A percentile compares a stretch with the other conserved stretches of the same genome.
Conservation (phyloP, 2,888 invertebrate species). For the Eupithecia vulgata region DNA sequence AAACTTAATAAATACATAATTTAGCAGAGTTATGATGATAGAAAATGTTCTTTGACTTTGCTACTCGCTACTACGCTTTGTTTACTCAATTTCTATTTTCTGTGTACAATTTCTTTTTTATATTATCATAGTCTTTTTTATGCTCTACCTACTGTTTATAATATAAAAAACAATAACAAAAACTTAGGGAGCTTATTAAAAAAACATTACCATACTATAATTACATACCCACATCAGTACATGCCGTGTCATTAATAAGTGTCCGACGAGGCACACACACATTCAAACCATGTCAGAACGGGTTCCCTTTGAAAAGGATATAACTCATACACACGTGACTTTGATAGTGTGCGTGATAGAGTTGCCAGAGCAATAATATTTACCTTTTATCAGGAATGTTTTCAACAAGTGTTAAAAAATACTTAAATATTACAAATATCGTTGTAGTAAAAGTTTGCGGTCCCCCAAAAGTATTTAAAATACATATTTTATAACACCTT, state of each 20-base stretch:
- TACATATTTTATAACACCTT: background rate
- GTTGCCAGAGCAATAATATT: conserved; percentile 57
- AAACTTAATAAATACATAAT: too few relatives aligned
- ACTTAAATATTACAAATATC: background rate
- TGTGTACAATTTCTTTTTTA: background rate
- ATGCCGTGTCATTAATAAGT: conserved; percentile 77
- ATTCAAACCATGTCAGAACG: conserved; percentile 46
- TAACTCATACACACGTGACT: conserved; percentile 56
- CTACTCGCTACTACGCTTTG: too few relatives aligned
- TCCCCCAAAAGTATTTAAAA: background rate
- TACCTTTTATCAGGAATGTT: conserved; percentile 20
- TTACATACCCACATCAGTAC: conserved; percentile 75
- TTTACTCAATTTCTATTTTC: too few relatives aligned
- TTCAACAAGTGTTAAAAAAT: background rate
- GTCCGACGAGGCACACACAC: conserved; percentile 67
- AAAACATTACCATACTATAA: conserved; percentile 79
- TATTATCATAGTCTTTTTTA: background rate
- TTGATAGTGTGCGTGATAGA: conserved; percentile 52
- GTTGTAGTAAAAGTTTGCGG: background rate
- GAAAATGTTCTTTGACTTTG: too few relatives aligned
- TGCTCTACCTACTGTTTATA: conserved; percentile 28
- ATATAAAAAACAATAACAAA: conserved; percentile 54
- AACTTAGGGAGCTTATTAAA: conserved; percentile 73
- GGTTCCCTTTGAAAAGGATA: conserved; percentile 56
- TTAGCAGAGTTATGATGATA: too few relatives aligned